These are phyloP conservation scores for Phenacoccus solenopsis DNA, from an alignment of 1,140 invertebrate species.

Conservation along the genomic window DNA sequence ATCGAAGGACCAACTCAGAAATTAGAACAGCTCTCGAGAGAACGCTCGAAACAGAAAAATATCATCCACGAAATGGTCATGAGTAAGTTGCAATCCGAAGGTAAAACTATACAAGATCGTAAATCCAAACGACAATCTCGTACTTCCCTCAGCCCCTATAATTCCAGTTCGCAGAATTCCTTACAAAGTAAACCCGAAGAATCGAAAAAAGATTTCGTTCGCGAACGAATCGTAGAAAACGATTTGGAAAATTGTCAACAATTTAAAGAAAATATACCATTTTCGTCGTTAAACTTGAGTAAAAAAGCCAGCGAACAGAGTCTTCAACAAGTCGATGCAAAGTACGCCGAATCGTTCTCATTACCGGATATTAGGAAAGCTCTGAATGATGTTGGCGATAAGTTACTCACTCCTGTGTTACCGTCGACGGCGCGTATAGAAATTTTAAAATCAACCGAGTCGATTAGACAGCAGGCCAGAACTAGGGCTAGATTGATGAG, in stretches of 20 bases:
- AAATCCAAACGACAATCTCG: conserved; percentile 37
- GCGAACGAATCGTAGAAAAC: background rate
- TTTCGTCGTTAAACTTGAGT: conserved; percentile 7
- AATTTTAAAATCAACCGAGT: conserved; percentile 35
- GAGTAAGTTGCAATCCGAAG: conserved; percentile 56
- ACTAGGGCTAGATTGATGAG: conserved; percentile 53
- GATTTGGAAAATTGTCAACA: background rate
- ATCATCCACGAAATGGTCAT: conserved; percentile 62
- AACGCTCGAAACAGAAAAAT: conserved; percentile 53
- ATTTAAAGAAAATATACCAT: background rate
- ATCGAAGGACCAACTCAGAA: conserved; percentile 37
- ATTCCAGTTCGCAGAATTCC: conserved; percentile 21
- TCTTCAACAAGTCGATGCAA: background rate
- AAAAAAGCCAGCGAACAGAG: conserved; percentile 15
- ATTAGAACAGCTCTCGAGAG: conserved; percentile 49
- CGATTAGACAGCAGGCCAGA: conserved; percentile 45
- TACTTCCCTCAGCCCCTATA: conserved; percentile 27
- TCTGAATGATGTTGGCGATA: conserved; percentile 25
- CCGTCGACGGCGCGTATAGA: background rate
- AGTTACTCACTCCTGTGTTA: background rate
- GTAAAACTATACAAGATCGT: conserved; percentile 47
- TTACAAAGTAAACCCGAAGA: conserved; percentile 10
- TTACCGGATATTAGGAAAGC: conserved; percentile 31
- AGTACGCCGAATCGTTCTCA: conserved; percentile 30
- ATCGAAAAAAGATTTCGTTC: background rate